Percentiles rank a stretch among this genome's conserved stretches.
Evolutionary conservation across 2,888 invertebrate species (phyloP).

Genomic region (Netelia virgata): DNA sequence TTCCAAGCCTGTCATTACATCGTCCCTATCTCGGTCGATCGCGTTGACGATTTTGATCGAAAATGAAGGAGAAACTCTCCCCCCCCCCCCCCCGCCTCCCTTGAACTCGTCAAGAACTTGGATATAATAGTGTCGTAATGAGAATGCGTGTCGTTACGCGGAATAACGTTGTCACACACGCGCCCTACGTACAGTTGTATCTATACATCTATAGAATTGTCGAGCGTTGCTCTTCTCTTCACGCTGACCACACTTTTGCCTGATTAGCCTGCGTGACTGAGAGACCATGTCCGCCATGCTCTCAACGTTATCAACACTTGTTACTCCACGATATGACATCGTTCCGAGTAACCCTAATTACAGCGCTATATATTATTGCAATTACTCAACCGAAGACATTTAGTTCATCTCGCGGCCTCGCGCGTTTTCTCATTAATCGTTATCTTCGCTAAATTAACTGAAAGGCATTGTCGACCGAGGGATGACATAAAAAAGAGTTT

Average conservation of each 20-base stretch:
- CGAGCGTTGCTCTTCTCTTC: conserved; percentile 39
- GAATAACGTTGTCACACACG: conserved; percentile 62
- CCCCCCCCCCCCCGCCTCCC: neutral
- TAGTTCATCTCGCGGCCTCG: conserved; percentile 37
- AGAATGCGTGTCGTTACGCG: conserved; percentile 64
- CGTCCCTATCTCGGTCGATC: conserved; percentile 74
- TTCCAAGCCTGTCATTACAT: conserved; percentile 74
- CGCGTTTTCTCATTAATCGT: conserved; percentile 33
- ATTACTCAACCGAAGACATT: conserved; percentile 63
- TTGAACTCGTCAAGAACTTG: conserved; percentile 47
- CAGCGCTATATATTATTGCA: conserved; percentile 59
- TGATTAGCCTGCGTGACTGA: conserved; percentile 74
- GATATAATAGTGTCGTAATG: conserved; percentile 49
- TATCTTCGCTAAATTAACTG: conserved; percentile 44
- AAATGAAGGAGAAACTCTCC: conserved; percentile 50
- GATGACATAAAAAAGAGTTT: neutral
- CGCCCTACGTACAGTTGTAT: neutral
- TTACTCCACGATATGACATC: conserved; percentile 63
- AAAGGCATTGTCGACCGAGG: neutral
- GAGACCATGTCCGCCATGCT: conserved; percentile 55
- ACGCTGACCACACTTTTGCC: conserved; percentile 64
- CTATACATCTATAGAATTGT: conserved; percentile 18
- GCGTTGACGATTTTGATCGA: conserved; percentile 75
- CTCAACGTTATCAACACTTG: conserved; percentile 67
- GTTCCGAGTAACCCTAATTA: conserved; percentile 60